Conservation (phyloP, 1,140 invertebrate genomes). For the Pectinophora gossypiella region DNA sequence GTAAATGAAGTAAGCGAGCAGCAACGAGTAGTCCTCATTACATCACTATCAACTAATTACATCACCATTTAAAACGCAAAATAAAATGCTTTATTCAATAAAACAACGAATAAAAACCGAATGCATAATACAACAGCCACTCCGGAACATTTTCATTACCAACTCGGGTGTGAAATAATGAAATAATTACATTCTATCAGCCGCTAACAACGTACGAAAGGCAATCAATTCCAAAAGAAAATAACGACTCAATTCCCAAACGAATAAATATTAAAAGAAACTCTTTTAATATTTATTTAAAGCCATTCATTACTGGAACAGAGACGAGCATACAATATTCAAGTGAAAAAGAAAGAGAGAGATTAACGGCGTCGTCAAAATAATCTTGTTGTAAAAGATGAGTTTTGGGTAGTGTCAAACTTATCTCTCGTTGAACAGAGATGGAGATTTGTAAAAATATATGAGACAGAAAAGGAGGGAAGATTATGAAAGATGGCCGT, state of each 20-base stretch:
- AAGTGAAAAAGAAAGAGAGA: constrained; percentile 21
- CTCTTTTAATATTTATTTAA: neutral
- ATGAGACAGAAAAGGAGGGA: constrained; percentile 8
- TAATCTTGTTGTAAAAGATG: constrained; percentile 6
- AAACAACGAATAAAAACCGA: constrained; percentile 1
- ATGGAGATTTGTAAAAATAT: constrained; percentile 8
- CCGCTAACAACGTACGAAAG: constrained; percentile 23
- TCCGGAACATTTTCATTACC: neutral
- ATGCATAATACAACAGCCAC: neutral
- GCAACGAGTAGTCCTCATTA: neutral
- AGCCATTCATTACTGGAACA: neutral
- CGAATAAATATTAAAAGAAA: constrained; percentile 14
- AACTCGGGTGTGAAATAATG: constrained; percentile 26
- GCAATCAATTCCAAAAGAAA: constrained; percentile 41
- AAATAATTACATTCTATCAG: constrained; percentile 36
- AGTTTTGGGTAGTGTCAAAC: constrained; percentile 9
- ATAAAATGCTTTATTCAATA: neutral
- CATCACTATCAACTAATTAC: neutral
- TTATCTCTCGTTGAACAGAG: constrained; percentile 12
- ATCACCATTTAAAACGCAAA: neutral
- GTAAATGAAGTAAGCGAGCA: too few relatives aligned
- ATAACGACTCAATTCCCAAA: constrained; percentile 23
- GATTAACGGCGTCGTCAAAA: constrained; percentile 17
- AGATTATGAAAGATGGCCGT: constrained; percentile 31
- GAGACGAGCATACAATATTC: neutral